Evolutionary conservation across 2,797 vertebrate species (phyloP).

Genomic region (Platyrinchus mystaceus): DNA sequence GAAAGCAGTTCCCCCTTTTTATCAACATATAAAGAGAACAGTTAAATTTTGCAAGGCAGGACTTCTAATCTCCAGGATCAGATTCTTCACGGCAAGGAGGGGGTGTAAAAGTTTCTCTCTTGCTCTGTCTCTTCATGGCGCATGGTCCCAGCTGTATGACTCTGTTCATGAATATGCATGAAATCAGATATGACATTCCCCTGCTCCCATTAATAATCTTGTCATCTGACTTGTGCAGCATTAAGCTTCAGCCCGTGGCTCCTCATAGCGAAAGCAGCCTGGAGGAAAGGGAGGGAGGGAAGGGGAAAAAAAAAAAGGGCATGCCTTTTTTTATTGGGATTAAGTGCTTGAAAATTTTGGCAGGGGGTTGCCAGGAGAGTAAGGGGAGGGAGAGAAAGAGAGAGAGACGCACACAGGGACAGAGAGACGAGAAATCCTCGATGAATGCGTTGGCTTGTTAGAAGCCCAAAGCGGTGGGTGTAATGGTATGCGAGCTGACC

Average conservation of each 20-base stretch:
- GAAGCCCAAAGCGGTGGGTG: slow-evolving; percentile 79
- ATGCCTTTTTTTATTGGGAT: slow-evolving; percentile 74
- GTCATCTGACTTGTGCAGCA: slow-evolving; percentile 88
- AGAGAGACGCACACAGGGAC: slow-evolving; percentile 55
- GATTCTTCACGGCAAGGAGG: slow-evolving; percentile 73
- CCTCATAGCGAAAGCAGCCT: slow-evolving; percentile 73
- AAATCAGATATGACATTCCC: slow-evolving; percentile 87
- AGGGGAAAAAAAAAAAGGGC: slow-evolving; percentile 10
- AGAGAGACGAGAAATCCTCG: slow-evolving; percentile 75
- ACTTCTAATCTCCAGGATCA: slow-evolving; percentile 67
- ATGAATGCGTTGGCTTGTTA: slow-evolving; percentile 80
- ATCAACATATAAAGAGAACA: slow-evolving; percentile 56
- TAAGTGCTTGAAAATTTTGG: slow-evolving; percentile 81
- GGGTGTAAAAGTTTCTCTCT: slow-evolving; percentile 67
- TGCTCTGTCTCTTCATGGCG: slow-evolving; percentile 67
- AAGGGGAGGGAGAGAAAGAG: slow-evolving; percentile 69
- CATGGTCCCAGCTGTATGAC: slow-evolving; percentile 88
- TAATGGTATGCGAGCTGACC: slow-evolving; percentile 88
- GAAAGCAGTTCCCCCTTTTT: slow-evolving; percentile 19
- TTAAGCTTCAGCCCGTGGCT: slow-evolving; percentile 81
- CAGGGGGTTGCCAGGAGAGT: slow-evolving; percentile 67
- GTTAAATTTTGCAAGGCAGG: slow-evolving; percentile 68
- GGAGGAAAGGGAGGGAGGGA: slow-evolving; percentile 66
- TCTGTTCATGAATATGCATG: slow-evolving; percentile 94
- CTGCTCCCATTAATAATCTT: slow-evolving; percentile 95